Base-by-base conservation (phyloP, 2,888 invertebrate genomes). In the Eucera pruinosa region DNA sequence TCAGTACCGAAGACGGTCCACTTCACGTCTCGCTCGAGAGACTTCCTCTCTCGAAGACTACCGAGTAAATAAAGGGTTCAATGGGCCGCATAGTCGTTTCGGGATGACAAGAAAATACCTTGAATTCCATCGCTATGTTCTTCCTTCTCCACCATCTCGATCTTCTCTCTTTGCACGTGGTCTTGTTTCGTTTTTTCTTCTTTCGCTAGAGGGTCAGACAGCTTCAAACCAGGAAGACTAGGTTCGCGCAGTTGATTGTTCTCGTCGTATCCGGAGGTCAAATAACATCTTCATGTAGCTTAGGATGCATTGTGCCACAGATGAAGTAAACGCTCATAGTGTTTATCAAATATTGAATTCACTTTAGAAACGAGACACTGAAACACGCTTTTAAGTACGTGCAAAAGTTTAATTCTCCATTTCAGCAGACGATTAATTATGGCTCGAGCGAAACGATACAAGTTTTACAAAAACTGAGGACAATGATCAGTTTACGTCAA, bases 11-110 rank as follows among this genome's bases (percentile, higher is more conserved):
- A 70, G 74, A 74, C 67, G 72, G 62, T 72, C 80, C 77, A 75
- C 77, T 83, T 72, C 66, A 54, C 69, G 77, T 77, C 82, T 71
- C 79, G 80, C 58, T 81, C 69, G 77, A 81, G 67, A 81, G 79
- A 73, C 72, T 81, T 82, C 74, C 82, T 66, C 82, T 70, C 52
- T 20, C 72, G 68, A 60, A 72, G 55, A 57, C 69, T 78, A 57
- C 64, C 78, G 78, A 85, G 88, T 88, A 86, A 87, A 88, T 87
- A 86, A 88, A 87, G 86, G 85, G 86, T 86, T 88, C 85, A 85
- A 85, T 84, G 86, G 84, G 80, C 78, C 83, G 72, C 78, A 70
- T 70, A 82, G 81, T 82, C 78, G 86, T 85, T 87, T 82, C 73
- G 76, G 80, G 76, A 78, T 80, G 81, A 72, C 81, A 81, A 77